Conservation (phyloP, 2,113 vertebrate genomes). For the Aphyosemion australe region DNA sequence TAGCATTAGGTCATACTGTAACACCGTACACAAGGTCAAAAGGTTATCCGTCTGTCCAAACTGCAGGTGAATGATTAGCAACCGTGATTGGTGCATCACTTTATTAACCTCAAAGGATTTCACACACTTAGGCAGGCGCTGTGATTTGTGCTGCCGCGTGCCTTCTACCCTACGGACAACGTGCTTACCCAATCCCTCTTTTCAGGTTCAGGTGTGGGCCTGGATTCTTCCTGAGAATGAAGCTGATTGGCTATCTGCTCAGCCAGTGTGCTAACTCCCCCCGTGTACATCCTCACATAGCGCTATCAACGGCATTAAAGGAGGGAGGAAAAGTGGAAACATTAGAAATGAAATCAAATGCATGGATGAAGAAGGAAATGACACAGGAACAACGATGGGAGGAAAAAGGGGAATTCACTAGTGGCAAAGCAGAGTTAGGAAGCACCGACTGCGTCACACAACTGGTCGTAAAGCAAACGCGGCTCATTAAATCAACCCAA, state of each 20-base stretch:
- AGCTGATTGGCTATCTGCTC: constrained; percentile 97
- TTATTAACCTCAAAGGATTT: too few relatives aligned
- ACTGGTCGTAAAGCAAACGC: constrained; percentile 5
- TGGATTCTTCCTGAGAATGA: constrained; percentile 88
- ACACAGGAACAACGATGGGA: background rate
- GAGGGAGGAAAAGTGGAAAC: constrained; percentile 9
- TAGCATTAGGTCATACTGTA: background rate
- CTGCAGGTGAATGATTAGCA: constrained; percentile 14
- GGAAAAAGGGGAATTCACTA: background rate
- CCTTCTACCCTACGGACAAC: constrained; percentile 31
- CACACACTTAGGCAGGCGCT: constrained; percentile 6
- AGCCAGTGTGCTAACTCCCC: constrained; percentile 95
- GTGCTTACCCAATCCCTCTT: constrained; percentile 95
- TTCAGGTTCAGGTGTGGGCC: constrained; percentile 83
- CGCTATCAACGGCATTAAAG: constrained; percentile 78
- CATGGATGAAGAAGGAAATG: background rate
- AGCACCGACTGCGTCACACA: background rate
- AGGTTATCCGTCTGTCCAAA: background rate
- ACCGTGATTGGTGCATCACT: too few relatives aligned
- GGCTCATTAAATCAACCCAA: constrained; percentile 6
- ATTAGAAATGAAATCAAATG: constrained; percentile 16
- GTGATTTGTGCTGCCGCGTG: constrained; percentile 21
- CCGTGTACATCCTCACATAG: constrained; percentile 96
- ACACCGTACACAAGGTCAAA: background rate
- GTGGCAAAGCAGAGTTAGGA: background rate